Base-by-base conservation (phyloP, 2,113 vertebrate species). In the Silurus asotus region DNA sequence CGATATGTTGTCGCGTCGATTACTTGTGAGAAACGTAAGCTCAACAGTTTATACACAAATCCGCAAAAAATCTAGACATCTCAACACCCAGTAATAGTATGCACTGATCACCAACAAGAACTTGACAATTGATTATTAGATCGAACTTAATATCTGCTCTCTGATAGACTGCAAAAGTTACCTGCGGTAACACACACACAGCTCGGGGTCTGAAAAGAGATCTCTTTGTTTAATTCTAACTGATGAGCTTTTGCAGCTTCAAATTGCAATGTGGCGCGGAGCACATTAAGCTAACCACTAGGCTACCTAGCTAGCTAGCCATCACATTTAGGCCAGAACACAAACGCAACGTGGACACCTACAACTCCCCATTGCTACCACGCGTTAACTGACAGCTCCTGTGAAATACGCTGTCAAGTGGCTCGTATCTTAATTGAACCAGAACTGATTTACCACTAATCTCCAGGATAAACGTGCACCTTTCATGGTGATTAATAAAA, bases 291-390 rank as follows among this genome's bases (percentile, higher is more conserved):
- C 23, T 59, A 69, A 82, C 14, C 55, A 64, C 19, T 28, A 37
- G 48, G 62, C 74, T 62, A 69, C 28, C 77, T 74, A 61, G 82
- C 83, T 70, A 69, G 74, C 77, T 84, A 70, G 77, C 85, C 67
- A 23, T 23, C 59, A 56, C 28, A 28, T 10, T 75, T 89, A 89
- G 88, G 88, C 88, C 88, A 79, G 86, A 78, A 83, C 83, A 85
- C 84, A 78, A 10, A 81, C 83, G 88, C 86, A 87, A 89, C 88
- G 88, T 88, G 88, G 88, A 89, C 88, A 89, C 65, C 76, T 64
- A 15, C 59, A 58, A 23, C 15, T 55, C 61, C 49, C 23, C 10
- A 15, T n/a, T 45, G 48, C 37, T 45, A 45, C 8, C 51, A 75
- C 58, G 37, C 79, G 37, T 14, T 82, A 17, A 55, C 14, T 76